phyloP scores from a whole-genome alignment of 2,888 invertebrate species.

The Drosophila kokeensis region DNA sequence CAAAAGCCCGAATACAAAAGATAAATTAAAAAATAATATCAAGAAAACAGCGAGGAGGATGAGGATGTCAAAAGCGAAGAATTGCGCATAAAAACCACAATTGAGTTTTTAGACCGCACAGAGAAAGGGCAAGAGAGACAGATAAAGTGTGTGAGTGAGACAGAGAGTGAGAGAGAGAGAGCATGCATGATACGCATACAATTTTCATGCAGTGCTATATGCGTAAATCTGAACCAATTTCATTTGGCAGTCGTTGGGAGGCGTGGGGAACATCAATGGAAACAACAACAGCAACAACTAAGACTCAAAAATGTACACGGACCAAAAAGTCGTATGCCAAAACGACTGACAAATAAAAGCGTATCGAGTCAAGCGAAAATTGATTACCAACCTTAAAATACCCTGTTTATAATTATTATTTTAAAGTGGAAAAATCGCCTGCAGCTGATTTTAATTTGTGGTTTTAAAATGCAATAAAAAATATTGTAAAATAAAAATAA shows the following conservation, averaged over 20 bases:
- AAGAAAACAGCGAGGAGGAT: slow-evolving; percentile 43
- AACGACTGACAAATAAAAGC: slow-evolving; percentile 37
- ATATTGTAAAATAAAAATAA: not conserved
- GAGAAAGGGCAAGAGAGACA: too few relatives aligned
- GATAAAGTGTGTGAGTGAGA: not conserved
- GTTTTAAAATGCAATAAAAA: accelerated
- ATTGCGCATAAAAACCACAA: slow-evolving; percentile 78
- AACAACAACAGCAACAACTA: slow-evolving; percentile 28
- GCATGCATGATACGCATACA: slow-evolving; percentile 1
- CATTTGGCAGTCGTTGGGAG: slow-evolving; percentile 42
- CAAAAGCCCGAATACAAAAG: slow-evolving; percentile 70
- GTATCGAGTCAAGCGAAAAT: not conserved
- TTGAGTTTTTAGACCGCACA: slow-evolving; percentile 62
- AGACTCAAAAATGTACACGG: slow-evolving; percentile 33
- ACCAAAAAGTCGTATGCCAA: slow-evolving; percentile 41
- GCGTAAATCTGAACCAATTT: slow-evolving; percentile 73
- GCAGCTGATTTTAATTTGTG: not conserved
- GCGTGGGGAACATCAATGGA: slow-evolving; percentile 19
- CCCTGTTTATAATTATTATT: slow-evolving; percentile 3
- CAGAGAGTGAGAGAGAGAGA: not conserved
- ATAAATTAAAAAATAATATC: slow-evolving; percentile 79
- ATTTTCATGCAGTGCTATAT: slow-evolving; percentile 54
- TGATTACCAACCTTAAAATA: slow-evolving; percentile 1
- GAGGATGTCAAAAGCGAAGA: slow-evolving; percentile 58
- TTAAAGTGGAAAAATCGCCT: not conserved